phyloP scores from a whole-genome alignment of 2,888 invertebrate species.

The Drosophila robusta region DNA sequence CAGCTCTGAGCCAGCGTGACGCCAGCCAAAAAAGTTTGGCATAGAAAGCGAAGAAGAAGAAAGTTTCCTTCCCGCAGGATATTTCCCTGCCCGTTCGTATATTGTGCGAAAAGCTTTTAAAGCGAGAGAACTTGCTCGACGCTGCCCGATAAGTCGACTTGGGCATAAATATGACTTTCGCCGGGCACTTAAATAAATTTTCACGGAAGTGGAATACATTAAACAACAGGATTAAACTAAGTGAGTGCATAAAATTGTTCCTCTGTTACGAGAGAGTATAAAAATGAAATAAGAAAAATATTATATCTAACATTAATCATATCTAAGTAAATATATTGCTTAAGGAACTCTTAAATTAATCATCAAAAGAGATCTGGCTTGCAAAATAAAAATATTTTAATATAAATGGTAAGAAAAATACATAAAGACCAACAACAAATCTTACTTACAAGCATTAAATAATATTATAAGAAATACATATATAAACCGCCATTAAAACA shows the following conservation, averaged over 20 bases:
- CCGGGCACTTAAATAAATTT: constrained; percentile 38
- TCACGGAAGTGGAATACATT: constrained; percentile 61
- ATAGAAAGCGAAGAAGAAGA: not conserved
- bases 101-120: constrained; percentile 52
- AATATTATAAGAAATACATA: too few species aligned
- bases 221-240: constrained; percentile 68
- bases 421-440: too few species aligned
- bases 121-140: constrained; percentile 36
- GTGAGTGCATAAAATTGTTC: constrained; percentile 53
- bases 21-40: constrained; percentile 31
- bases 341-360: not conserved
- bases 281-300: constrained; percentile 2
- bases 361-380: not conserved
- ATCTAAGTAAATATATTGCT: not conserved
- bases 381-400: not conserved
- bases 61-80: constrained; percentile 26
- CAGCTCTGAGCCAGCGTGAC: constrained; percentile 44
- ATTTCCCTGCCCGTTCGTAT: constrained; percentile 6
- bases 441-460: too few species aligned
- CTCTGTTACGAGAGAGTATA: not conserved
- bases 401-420: not conserved
- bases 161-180: constrained; percentile 58
- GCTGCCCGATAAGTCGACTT: constrained; percentile 41
- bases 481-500: too few species aligned
- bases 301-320: constrained; percentile 30